These are phyloP conservation scores for Callosobruchus maculatus DNA, from an alignment of 2,888 invertebrate genomes.

Conservation along the genomic window DNA sequence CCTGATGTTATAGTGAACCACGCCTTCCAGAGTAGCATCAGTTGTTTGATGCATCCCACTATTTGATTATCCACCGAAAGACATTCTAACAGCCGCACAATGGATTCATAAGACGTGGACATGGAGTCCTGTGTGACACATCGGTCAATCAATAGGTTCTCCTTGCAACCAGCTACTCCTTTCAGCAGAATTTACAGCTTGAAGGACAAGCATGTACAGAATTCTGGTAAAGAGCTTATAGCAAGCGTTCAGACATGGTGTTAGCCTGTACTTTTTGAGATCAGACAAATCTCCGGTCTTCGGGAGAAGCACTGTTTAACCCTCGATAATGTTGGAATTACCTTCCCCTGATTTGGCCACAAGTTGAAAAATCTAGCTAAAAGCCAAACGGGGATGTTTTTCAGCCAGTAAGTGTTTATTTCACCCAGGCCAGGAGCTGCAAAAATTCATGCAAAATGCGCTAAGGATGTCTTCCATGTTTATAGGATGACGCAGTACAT, in stretches of 20 bases:
- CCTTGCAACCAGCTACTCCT: constrained; percentile 9
- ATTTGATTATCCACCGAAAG: too few species aligned
- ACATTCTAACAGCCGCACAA: too few species aligned
- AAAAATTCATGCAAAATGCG: neutral
- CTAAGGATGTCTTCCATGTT: too few species aligned
- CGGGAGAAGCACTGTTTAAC: neutral
- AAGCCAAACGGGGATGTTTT: neutral
- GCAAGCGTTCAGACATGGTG: constrained; percentile 5
- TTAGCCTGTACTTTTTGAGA: constrained; percentile 7
- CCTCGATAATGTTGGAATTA: neutral
- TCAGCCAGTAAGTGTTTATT: neutral
- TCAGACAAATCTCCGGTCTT: constrained; percentile 5
- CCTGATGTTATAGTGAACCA: too few species aligned
- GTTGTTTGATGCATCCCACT: too few species aligned
- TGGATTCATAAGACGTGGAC: too few species aligned
- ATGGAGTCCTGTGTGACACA: neutral
- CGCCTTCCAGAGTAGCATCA: neutral
- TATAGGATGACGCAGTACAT: too few species aligned
- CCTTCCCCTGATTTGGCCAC: neutral
- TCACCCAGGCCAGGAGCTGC: neutral
- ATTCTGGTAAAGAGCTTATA: constrained; percentile 7
- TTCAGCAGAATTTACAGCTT: neutral
- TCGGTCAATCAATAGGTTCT: constrained; percentile 5
- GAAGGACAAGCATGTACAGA: neutral
- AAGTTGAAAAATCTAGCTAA: neutral